Evolutionary conservation across 2,113 vertebrate genomes (phyloP), one percentile per base, ranked within the genome.

Genomic region (Trichomycterus rosablanca): DNA sequence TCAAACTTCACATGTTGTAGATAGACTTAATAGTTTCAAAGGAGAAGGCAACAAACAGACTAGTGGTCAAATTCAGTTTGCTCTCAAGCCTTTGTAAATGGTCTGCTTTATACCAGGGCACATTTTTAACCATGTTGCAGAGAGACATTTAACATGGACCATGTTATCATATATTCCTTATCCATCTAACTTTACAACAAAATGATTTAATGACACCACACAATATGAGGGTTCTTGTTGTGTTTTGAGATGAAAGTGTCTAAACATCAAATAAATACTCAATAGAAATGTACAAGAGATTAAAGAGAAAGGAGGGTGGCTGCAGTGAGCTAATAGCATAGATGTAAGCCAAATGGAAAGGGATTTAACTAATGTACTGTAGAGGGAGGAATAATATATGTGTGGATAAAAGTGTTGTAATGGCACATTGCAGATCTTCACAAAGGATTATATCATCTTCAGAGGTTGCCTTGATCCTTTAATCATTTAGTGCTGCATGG

Each of bases 211-310:
- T 43, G 11, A 59, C 37, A 49, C 37, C 48, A 24, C 40, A 57
- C 51, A 39, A 20, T 16, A 50, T 26, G 51, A 53, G 19, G 63
- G 48, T 74, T 68, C 52, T 51, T 81, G 82, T 82, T 82, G 81
- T 77, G 82, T 77, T 78, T 67, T 44, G 56, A 23, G 76, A 85
- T 84, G 83, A 74, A 68, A 71, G 73, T 64, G 73, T 69, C 45
- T 70, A 79, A 74, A 83, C 83, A 86, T 84, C 79, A 82, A 79
- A 88, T 89, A 83, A 81, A 87, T 87, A 78, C 70, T 20, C 56
- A 86, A 86, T 87, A 78, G 79, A 70, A 83, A 79, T 84, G 69
- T 83, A 73, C 74, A 66, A 61, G 81, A 89, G 86, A 89, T 89
- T 89, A 89, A 88, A 89, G 87, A 82, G 76, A 77, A 63, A 63